Evolutionary conservation across 2,113 vertebrate genomes (phyloP).

Genomic region (Ageneiosus marmoratus): DNA sequence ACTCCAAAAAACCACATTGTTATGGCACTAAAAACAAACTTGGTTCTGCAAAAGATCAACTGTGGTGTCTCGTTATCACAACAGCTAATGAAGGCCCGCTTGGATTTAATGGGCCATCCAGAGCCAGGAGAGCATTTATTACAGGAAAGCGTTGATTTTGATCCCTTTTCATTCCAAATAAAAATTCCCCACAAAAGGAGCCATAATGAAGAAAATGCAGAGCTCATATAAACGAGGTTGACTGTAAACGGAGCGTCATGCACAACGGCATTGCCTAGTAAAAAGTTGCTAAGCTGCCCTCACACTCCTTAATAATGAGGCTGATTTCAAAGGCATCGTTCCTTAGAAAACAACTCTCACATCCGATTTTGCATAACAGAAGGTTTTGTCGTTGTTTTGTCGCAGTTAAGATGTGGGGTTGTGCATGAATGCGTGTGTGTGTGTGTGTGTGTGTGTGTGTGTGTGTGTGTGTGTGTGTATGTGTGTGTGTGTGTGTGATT

Average conservation of each 20-base stretch:
- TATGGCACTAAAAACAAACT: constrained; percentile 50
- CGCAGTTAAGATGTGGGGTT: background rate
- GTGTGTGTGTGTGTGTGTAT: no score
- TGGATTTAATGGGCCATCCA: constrained; percentile 55
- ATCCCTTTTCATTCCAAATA: constrained; percentile 54
- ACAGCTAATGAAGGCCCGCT: constrained; percentile 60
- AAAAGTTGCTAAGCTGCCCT: constrained; percentile 37
- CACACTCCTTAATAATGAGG: constrained; percentile 55
- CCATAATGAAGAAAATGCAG: constrained; percentile 41
- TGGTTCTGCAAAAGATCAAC: constrained; percentile 44
- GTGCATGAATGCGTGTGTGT: no score
- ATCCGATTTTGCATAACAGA: background rate
- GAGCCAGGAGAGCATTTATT: constrained; percentile 54
- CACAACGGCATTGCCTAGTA: constrained; percentile 33
- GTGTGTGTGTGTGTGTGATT: background rate
- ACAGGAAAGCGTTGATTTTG: constrained; percentile 56
- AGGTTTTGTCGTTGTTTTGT: constrained; percentile 13
- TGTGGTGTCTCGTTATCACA: constrained; percentile 55
- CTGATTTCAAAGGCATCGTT: constrained; percentile 44
- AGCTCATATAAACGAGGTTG: constrained; percentile 38
- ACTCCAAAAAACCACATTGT: constrained; percentile 26
- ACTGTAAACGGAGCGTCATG: constrained; percentile 46
- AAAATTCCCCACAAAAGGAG: constrained; percentile 39
- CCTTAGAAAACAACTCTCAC: background rate
- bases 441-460: no score